These are phyloP conservation scores for Cloeon dipterum DNA, from an alignment of 2,888 invertebrate species.

Conservation along the genomic window DNA sequence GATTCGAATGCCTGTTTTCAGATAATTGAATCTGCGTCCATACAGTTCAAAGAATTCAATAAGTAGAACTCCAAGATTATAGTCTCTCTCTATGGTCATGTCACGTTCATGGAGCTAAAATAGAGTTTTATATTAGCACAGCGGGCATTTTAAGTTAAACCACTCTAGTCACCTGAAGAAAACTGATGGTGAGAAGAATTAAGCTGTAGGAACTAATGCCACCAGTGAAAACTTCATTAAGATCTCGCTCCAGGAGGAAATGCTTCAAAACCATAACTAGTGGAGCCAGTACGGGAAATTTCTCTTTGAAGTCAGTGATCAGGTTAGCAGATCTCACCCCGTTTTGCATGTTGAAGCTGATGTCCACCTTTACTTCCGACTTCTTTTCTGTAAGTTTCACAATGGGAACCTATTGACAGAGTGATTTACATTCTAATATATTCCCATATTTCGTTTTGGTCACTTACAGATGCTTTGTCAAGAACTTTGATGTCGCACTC, in stretches of 20 bases:
- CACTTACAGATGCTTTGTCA: slow-evolving; percentile 75
- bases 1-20: slow-evolving; percentile 81
- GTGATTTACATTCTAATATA: slow-evolving; percentile 1
- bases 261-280: slow-evolving; percentile 95
- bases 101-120: slow-evolving; percentile 65
- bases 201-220: slow-evolving; percentile 98
- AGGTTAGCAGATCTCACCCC: slow-evolving; percentile 92
- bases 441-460: background rate
- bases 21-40: slow-evolving; percentile 88
- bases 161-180: slow-evolving; percentile 75
- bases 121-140: too few relatives aligned
- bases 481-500: slow-evolving; percentile 81
- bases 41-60: slow-evolving; percentile 96
- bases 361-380: slow-evolving; percentile 84
- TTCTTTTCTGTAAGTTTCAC: slow-evolving; percentile 84
- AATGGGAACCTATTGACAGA: slow-evolving; percentile 50
- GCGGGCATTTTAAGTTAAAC: too few relatives aligned
- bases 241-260: slow-evolving; percentile 89
- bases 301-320: slow-evolving; percentile 72
- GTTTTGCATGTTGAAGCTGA: slow-evolving; percentile 97
- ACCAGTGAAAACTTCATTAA: slow-evolving; percentile 98
- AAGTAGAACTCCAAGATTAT: slow-evolving; percentile 80
- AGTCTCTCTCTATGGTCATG: slow-evolving; percentile 31
- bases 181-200: slow-evolving; percentile 95
- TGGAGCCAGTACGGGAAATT: slow-evolving; percentile 77